phyloP scores from a whole-genome alignment of 2,888 invertebrate species.

The Cephus pulcher region DNA sequence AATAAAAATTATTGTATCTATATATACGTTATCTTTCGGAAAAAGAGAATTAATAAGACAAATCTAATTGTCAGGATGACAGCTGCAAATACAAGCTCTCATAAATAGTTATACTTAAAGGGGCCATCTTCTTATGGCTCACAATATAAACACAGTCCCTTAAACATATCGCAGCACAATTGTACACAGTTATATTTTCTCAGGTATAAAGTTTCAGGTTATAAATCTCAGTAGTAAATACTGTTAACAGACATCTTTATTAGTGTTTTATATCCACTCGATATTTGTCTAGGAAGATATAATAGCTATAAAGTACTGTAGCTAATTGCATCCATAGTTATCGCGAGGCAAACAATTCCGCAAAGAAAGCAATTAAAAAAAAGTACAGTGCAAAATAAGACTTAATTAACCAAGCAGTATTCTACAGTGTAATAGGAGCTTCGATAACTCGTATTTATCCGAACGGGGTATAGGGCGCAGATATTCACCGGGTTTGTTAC shows the following conservation, averaged over 20 bases:
- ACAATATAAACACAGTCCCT: not conserved
- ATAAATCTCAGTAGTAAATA: not conserved
- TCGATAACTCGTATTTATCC: not conserved
- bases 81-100: not conserved
- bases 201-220: not conserved
- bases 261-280: not conserved
- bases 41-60: not conserved
- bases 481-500: not conserved
- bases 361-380: not conserved
- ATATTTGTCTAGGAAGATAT: not conserved
- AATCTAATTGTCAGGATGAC: not conserved
- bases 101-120: not conserved
- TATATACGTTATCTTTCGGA: not conserved
- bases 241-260: not conserved
- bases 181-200: not conserved
- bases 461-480: not conserved
- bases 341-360: not conserved
- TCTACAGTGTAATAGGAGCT: not conserved
- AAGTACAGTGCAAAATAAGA: not conserved
- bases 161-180: not conserved
- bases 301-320: not conserved
- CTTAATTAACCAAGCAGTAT: not conserved
- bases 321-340: not conserved
- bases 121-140: not conserved
- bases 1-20: not conserved